Evolutionary conservation across 2,888 invertebrate genomes (phyloP).

Genomic region (Meliscaeva auricollis): DNA sequence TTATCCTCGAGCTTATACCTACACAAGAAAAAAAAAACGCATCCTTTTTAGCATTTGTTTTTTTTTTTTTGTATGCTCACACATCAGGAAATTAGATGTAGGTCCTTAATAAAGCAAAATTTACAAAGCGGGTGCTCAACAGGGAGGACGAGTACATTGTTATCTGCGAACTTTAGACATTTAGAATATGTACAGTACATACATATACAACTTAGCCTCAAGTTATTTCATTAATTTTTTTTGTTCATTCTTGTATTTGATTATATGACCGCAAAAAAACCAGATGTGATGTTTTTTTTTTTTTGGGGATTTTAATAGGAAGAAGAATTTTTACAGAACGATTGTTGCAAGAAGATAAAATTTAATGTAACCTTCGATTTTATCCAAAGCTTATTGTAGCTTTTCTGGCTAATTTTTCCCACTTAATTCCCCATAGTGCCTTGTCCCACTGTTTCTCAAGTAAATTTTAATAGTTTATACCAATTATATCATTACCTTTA

Average conservation of each 20-base stretch:
- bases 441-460: too few species aligned
- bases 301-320: not conserved
- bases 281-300: constrained; percentile 13
- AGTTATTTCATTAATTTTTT: constrained; percentile 9
- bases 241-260: constrained; percentile 6
- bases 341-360: not conserved
- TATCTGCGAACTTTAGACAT: constrained; percentile 19
- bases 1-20: constrained; percentile 20
- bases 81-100: constrained; percentile 62
- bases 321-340: constrained; percentile 6
- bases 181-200: too few species aligned
- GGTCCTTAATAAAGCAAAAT: constrained; percentile 53
- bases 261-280: not conserved
- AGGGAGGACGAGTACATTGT: not conserved
- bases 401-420: too few species aligned
- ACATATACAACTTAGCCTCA: constrained; percentile 29
- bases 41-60: constrained; percentile 47
- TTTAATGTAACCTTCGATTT: too few species aligned
- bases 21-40: constrained; percentile 36
- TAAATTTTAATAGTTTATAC: too few species aligned
- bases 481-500: too few species aligned
- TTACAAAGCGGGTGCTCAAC: constrained; percentile 16
- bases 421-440: too few species aligned
- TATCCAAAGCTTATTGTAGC: too few species aligned
- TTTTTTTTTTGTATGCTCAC: constrained; percentile 2